Base-by-base conservation (phyloP, 23 tunicate genomes). In the Diplosoma virens region DNA sequence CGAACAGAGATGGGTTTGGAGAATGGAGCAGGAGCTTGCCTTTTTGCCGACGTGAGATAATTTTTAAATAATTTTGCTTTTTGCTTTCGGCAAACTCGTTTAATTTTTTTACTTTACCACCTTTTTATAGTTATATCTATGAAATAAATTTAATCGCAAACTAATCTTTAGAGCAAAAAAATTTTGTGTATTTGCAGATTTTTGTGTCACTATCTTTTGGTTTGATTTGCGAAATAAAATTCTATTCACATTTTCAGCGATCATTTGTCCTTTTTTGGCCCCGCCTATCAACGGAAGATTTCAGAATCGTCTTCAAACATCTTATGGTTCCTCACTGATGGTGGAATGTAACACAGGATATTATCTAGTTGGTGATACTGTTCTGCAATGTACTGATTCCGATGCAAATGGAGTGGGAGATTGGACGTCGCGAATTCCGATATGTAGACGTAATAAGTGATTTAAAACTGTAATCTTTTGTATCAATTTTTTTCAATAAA, bases 371-470 rank as follows among this genome's bases (percentile, higher is more conserved):
- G 86, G 79, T 0, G 46, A 73, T 22, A 18, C 36, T 11, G 4
- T 25, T 1, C 11, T 59, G 31, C 60, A 17, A 27, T 85, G 91
- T 50, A 30, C 24, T n/a, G 91, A 85, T 60, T 1, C 11, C 2
- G 28, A 78, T 47, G 63, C 58, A 32, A 79, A 78, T 47, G 91
- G 91, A 14, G 32, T 31, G 5, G 91, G 91, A 3, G 91, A 78
- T 17, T 85, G 91, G 91, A 37, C n/a, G n/a, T n/a, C n/a, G n/a
- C n/a, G n/a, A n/a, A n/a, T n/a, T n/a, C n/a, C n/a, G n/a, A n/a
- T n/a, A n/a, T n/a, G n/a, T n/a, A n/a, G n/a, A n/a, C n/a, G n/a
- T n/a, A n/a, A n/a, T n/a, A n/a, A n/a, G n/a, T n/a, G n/a, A n/a
- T n/a, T n/a, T n/a, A n/a, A n/a, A n/a, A n/a, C n/a, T n/a, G n/a